These are phyloP conservation scores for Saccostrea echinata DNA, from an alignment of 1,140 invertebrate genomes.

Conservation along the genomic window DNA sequence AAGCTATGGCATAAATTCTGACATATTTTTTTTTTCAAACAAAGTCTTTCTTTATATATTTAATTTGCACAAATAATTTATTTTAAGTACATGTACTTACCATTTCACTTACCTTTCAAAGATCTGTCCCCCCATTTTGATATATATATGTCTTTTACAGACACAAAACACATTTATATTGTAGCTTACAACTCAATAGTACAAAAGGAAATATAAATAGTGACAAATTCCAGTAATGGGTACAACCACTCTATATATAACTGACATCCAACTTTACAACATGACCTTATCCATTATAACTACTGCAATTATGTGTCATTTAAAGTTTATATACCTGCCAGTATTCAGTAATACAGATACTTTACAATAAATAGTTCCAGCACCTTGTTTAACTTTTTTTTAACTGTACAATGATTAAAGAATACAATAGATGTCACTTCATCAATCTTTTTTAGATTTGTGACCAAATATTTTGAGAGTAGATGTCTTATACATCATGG, in stretches of 20 bases:
- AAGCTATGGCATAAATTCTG: not conserved
- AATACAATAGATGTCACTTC: not conserved
- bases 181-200: not conserved
- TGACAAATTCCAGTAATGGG: not conserved
- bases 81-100: not conserved
- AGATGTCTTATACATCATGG: not conserved
- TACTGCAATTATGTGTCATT: not conserved
- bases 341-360: not conserved
- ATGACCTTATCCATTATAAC: not conserved
- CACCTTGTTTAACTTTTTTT: not conserved
- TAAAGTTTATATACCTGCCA: not conserved
- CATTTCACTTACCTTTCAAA: not conserved
- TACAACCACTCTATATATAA: not conserved
- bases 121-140: not conserved
- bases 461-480: not conserved
- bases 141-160: not conserved
- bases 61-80: not conserved
- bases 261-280: not conserved
- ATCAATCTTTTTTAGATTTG: not conserved
- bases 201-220: not conserved
- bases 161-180: conserved; percentile 9
- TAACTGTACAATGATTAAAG: not conserved
- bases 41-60: not conserved
- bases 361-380: not conserved
- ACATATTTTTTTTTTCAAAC: not conserved